A percentile compares a stretch with the other conserved stretches of the same genome.
Evolutionary conservation across 2,888 invertebrate genomes (phyloP).

Genomic region (Lampropteryx suffumata): DNA sequence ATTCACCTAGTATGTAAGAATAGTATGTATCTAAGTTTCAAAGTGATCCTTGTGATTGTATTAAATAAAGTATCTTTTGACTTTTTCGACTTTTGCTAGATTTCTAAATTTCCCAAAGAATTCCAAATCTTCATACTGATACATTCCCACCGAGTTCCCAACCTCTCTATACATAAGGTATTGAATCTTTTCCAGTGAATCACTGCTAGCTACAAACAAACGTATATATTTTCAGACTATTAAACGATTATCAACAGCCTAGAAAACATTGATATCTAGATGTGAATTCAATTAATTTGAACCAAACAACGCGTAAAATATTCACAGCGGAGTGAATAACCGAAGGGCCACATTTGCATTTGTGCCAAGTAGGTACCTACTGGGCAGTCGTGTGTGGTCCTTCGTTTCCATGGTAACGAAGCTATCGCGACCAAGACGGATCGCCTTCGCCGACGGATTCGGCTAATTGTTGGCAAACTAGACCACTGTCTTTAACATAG

Average conservation of each 20-base stretch:
- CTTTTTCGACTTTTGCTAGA: no score
- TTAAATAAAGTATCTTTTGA: no score
- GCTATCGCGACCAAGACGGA: slow-evolving; percentile 41
- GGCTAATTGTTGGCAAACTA: slow-evolving; percentile 67
- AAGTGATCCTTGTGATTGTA: no score
- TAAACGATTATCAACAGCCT: background rate
- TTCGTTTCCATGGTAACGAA: slow-evolving; percentile 66
- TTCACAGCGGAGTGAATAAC: slow-evolving; percentile 53
- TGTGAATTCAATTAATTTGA: slow-evolving; percentile 58
- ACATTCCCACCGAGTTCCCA: no score
- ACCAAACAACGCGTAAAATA: slow-evolving; percentile 59
- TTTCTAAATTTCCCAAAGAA: no score
- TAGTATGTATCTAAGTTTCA: no score
- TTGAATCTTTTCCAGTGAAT: no score
- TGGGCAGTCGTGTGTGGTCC: slow-evolving; percentile 76
- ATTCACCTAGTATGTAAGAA: no score
- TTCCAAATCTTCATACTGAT: no score
- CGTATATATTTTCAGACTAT: no score
- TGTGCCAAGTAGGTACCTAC: slow-evolving; percentile 49
- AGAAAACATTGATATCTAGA: slow-evolving; percentile 19
- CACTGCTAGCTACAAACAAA: background rate
- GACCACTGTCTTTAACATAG: background rate
- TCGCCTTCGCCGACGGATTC: slow-evolving; percentile 65
- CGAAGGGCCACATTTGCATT: slow-evolving; percentile 66
- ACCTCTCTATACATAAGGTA: no score